These are phyloP conservation scores for Poeciliopsis retropinna DNA, from an alignment of 2,113 vertebrate genomes.

Conservation along the genomic window DNA sequence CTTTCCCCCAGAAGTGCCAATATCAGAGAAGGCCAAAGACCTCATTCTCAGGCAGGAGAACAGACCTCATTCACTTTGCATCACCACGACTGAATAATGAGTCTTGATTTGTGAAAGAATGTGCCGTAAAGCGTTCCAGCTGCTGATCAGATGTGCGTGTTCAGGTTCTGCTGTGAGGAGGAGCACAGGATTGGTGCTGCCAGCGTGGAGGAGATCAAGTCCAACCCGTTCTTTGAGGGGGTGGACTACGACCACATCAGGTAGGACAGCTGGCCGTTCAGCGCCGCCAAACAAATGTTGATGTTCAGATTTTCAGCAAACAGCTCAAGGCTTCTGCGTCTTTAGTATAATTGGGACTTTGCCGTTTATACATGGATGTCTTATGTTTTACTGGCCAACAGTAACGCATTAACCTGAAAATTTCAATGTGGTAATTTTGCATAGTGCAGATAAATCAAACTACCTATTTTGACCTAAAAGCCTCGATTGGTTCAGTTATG, in stretches of 20 bases:
- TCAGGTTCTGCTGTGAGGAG: conserved; percentile 98
- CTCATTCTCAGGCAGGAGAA: conserved; percentile 90
- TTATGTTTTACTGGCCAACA: no score
- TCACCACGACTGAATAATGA: no score
- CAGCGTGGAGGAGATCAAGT: conserved; percentile 95
- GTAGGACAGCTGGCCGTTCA: conserved; percentile 61
- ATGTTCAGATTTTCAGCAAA: no score
- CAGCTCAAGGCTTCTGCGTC: no score
- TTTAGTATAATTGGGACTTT: no score
- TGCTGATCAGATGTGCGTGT: not conserved
- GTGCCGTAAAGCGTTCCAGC: not conserved
- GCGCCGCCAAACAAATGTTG: no score
- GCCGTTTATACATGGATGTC: no score
- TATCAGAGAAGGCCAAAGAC: conserved; percentile 98
- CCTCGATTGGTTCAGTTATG: no score
- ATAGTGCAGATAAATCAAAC: no score
- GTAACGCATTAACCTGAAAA: no score
- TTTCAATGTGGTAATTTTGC: no score
- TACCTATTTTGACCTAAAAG: no score
- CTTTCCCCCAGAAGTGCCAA: conserved; percentile 97
- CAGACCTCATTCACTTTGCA: not conserved
- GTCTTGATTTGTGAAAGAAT: not conserved
- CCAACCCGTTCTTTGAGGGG: conserved; percentile 95
- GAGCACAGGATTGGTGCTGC: conserved; percentile 92
- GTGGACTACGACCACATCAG: conserved; percentile 99